A percentile compares a stretch with the other conserved stretches of the same genome.
Conservation (phyloP, 2,888 invertebrate species). For the Ashinkailepas kermadecensis region DNA sequence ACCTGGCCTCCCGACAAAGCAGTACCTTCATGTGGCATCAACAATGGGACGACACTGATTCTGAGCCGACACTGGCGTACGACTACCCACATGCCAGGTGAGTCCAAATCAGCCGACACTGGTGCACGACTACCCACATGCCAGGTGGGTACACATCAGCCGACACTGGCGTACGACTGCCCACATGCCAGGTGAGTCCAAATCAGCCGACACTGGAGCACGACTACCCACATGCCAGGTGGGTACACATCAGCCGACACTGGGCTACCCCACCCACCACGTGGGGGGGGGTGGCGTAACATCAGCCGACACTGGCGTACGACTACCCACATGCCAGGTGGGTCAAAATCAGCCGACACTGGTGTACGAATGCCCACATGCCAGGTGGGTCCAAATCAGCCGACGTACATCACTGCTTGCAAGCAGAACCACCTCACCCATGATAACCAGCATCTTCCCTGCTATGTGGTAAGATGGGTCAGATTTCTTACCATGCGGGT, state of each 20-base stretch:
- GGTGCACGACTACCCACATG: constrained; percentile 90
- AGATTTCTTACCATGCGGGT: too few species aligned
- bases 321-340: constrained; percentile 86
- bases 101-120: constrained; percentile 53
- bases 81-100: constrained; percentile 86
- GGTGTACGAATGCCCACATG: constrained; percentile 90
- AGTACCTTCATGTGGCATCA: constrained; percentile 90
- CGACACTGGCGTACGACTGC: constrained; percentile 80
- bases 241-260: too few species aligned
- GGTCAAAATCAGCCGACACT: constrained; percentile 54
- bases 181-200: constrained; percentile 68
- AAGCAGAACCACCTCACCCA: too few species aligned
- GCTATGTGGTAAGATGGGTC: too few species aligned
- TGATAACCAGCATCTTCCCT: too few species aligned
- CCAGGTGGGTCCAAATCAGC: constrained; percentile 49
- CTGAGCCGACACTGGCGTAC: constrained; percentile 65
- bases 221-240: constrained; percentile 87
- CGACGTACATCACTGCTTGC: too few species aligned
- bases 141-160: constrained; percentile 53
- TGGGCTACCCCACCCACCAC: too few species aligned
- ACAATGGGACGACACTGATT: constrained; percentile 55
- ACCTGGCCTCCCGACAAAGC: constrained; percentile 70
- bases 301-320: constrained; percentile 70
- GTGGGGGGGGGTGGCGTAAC: too few species aligned
- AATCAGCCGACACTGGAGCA: constrained; percentile 72